Evolutionary conservation across 1,140 invertebrate species (phyloP).

Genomic region (Neomicropteryx cornuta): DNA sequence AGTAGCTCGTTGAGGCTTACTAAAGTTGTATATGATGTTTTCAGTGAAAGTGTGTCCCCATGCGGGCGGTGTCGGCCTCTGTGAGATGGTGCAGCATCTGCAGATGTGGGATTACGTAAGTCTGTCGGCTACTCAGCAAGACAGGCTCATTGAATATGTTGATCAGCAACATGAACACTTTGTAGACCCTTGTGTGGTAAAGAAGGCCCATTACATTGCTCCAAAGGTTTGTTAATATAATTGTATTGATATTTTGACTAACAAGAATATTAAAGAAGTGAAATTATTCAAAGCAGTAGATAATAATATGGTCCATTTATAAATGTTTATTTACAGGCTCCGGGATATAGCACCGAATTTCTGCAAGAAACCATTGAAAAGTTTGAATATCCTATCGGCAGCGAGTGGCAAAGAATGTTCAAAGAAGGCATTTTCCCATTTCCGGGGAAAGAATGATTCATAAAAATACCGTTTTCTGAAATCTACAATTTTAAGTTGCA

Average conservation of each 20-base stretch:
- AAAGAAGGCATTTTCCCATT: constrained; percentile 31
- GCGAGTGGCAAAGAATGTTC: constrained; percentile 59
- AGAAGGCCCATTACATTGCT: constrained; percentile 58
- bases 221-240: constrained; percentile 45
- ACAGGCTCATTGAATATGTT: constrained; percentile 73
- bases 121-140: constrained; percentile 56
- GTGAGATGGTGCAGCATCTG: constrained; percentile 88
- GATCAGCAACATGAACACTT: constrained; percentile 87
- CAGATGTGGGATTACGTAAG: constrained; percentile 80
- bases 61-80: constrained; percentile 84
- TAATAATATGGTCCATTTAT: too few relatives aligned
- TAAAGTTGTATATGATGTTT: too few relatives aligned
- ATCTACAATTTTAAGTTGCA: too few relatives aligned
- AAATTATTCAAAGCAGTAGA: too few relatives aligned
- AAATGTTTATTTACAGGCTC: constrained; percentile 43
- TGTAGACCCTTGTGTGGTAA: constrained; percentile 54
- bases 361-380: constrained; percentile 50
- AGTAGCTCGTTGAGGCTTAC: too few relatives aligned
- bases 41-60: constrained; percentile 87
- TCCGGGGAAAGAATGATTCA: constrained; percentile 27
- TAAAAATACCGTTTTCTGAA: too few relatives aligned
- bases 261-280: neutral
- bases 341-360: constrained; percentile 74
- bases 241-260: constrained; percentile 4
- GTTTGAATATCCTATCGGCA: constrained; percentile 65